Percentiles rank a stretch among this genome's conserved stretches.
Evolutionary conservation across 2,888 invertebrate species (phyloP).

Genomic region (Xestia c-nigrum): DNA sequence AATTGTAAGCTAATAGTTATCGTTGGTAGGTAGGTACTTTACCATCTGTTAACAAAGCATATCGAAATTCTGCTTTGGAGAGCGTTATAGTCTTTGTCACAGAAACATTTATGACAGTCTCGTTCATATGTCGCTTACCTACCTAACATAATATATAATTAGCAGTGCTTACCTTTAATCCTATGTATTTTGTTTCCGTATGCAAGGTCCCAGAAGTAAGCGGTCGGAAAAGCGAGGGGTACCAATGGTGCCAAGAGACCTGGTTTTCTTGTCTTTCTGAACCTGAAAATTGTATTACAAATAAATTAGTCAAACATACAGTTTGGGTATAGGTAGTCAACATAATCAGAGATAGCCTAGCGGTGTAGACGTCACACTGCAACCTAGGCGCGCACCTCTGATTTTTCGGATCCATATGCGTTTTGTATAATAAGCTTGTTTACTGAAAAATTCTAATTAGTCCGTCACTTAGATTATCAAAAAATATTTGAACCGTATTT

Average conservation of each 20-base stretch:
- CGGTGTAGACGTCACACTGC: too few relatives aligned
- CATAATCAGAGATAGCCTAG: too few relatives aligned
- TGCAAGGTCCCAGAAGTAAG: conserved; percentile 28
- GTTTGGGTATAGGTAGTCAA: not conserved
- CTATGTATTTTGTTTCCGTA: conserved; percentile 31
- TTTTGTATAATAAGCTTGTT: too few relatives aligned
- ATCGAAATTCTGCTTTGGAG: not conserved
- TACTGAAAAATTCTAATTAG: too few relatives aligned
- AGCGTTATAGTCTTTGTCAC: not conserved
- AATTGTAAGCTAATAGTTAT: too few relatives aligned
- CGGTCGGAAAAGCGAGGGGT: conserved; percentile 26
- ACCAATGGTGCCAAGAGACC: conserved; percentile 16
- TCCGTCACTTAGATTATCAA: too few relatives aligned
- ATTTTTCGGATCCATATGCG: too few relatives aligned
- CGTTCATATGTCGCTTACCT: not conserved
- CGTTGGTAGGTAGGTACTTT: not conserved
- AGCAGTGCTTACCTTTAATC: conserved; percentile 11
- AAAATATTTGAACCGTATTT: too few relatives aligned
- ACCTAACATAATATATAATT: not conserved
- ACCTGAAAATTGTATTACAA: conserved; percentile 1
- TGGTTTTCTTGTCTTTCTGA: conserved; percentile 20
- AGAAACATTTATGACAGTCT: not conserved
- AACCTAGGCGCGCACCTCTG: too few relatives aligned
- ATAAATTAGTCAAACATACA: not conserved
- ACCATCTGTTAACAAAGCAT: not conserved